Base-by-base conservation (phyloP, 2,113 vertebrate genomes). In the Diadophis punctatus region DNA sequence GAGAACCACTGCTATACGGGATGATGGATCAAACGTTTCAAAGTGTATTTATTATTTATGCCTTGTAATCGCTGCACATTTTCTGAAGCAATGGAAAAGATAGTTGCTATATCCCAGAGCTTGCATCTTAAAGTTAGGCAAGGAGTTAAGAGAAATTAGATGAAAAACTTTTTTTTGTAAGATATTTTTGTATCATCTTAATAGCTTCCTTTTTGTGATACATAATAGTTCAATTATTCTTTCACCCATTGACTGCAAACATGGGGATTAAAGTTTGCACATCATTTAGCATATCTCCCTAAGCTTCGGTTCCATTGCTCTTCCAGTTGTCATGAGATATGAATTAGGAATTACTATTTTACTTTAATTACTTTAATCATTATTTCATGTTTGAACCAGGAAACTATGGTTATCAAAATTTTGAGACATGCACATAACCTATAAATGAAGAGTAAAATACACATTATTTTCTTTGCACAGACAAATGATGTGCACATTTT, bases 41-140 rank as follows among this genome's bases (percentile, higher is more conserved):
- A 89, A 39, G 23, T 25, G 25, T 60, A 90, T 92, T 86, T 86
- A 92, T 92, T 92, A 92, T 92, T 90, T 90, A 90, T 86, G 51
- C 88, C 16, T 8, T 90, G 74, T 60, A 74, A 92, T 51, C 25
- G 1, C 53, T 30, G 43, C 39, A 30, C 46, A 92, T n/a, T 92
- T 86, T 60, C 1, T 55, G 51, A 55, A 85, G 55, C n/a, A 25
- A 89, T 51, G 8, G 30, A 86, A 60, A 55, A 85, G 55, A 86
- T 46, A 52, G 88, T 86, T 51, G 34, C 68, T 90, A 43, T 55
- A 63, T 80, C 88, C 92, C 39, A 90, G 55, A 86, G 18, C n/a
- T 18, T 90, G 2, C 43, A 63, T n/a, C 11, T n/a, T 92, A 92
- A 90, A 92, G 89, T 92, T 90, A 89, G 74, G 60, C 1, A 60